Percentiles rank a stretch among this genome's conserved stretches.
phyloP scores from a whole-genome alignment of 2,113 vertebrate species.

The Osmerus eperlanus region DNA sequence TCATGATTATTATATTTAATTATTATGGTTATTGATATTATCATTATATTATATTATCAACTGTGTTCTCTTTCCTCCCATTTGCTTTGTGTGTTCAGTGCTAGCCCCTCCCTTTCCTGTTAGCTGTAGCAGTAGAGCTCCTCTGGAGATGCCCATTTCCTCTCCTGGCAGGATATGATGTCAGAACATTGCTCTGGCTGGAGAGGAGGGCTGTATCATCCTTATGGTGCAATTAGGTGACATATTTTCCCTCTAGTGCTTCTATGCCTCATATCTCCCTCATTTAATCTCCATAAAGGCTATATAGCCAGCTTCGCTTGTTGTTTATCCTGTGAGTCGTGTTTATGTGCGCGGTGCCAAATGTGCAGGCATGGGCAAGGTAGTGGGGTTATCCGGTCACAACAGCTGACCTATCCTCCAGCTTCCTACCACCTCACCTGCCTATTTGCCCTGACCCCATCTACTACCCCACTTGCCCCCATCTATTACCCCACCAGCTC shows the following conservation, averaged over 20 bases:
- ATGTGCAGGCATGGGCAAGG: constrained; percentile 70
- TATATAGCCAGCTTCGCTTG: constrained; percentile 87
- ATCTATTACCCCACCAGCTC: constrained; percentile 28
- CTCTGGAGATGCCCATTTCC: constrained; percentile 71
- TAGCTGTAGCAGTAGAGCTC: constrained; percentile 71
- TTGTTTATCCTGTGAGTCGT: constrained; percentile 87
- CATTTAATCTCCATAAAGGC: constrained; percentile 54
- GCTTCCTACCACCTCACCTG: constrained; percentile 10
- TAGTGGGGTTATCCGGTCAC: constrained; percentile 23
- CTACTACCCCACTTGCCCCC: no score
- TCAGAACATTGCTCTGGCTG: constrained; percentile 72
- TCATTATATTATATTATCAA: constrained; percentile 83
- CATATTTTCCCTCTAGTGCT: constrained; percentile 78
- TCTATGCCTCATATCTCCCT: background rate
- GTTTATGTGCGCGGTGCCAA: constrained; percentile 90
- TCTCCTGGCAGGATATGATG: constrained; percentile 32
- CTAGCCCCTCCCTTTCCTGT: constrained; percentile 66
- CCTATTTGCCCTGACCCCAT: constrained; percentile 36
- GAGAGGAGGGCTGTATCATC: constrained; percentile 78
- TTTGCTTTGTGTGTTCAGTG: constrained; percentile 96
- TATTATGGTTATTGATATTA: constrained; percentile 66
- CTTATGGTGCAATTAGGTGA: constrained; percentile 83
- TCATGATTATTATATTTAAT: constrained; percentile 61
- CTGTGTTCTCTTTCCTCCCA: constrained; percentile 90
- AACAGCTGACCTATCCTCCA: constrained; percentile 7